Evolutionary conservation across 2,888 invertebrate genomes (phyloP), one percentile per base, ranked within the genome.

Genomic region (Pyrrhosoma nymphula): DNA sequence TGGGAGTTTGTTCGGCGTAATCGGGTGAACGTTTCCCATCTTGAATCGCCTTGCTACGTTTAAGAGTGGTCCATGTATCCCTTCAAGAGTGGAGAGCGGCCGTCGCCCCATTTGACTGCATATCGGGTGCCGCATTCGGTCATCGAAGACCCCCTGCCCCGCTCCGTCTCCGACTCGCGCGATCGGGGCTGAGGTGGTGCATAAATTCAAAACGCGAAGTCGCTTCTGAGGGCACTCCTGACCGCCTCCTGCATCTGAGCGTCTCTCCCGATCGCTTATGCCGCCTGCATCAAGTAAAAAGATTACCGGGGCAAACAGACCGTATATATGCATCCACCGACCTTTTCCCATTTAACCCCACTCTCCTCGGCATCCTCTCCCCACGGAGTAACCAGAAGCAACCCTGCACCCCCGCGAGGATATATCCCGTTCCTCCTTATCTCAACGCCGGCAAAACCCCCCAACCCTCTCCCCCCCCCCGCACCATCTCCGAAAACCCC

Each of bases 361-460:
- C 89, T 23, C 89, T 26, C 47, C 56, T 60, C 56, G 89, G 18
- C 39, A 20, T n/a, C 47, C 30, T 82, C 35, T 82, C n/a, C 18
- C 26, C 47, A 47, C 82, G 82, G 35, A 82, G 16, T 35, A 16
- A 18, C 82, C 30, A 14, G 20, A 18, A 69, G 8, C n/a, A 35
- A 8, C 82, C 75, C 35, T 4, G 14, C 16, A 3, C 35, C 82
- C 35, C 82, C 30, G 82, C 82, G 47, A 47, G 82, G 82, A 82
- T 14, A 82, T 82, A 82, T 82, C 95, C 95, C 95, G 95, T 95
- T 95, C 89, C 95, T 95, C 95, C 95, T 96, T 95, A 93, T 96
- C 95, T 95, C 95, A 95, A 95, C 63, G 95, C 95, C 95, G 20
- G 95, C 93, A 95, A 95, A 56, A 63, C 82, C 95, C 95, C 88